phyloP scores from a whole-genome alignment of 2,888 invertebrate species.

The Diplolepis rosae region DNA sequence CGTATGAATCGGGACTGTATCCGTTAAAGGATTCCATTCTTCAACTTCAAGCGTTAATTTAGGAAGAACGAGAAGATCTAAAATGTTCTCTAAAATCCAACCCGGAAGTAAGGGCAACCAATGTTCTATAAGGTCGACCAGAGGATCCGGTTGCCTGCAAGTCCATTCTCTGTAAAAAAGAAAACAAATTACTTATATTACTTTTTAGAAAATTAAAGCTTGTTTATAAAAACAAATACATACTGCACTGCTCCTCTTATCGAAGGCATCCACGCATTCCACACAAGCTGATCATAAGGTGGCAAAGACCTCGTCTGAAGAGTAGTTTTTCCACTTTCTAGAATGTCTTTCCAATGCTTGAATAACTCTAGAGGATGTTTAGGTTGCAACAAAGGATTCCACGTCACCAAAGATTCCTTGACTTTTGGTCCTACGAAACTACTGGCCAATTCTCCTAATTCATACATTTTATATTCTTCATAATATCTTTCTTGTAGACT shows the following conservation, averaged over 20 bases:
- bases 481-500: slow-evolving; percentile 78
- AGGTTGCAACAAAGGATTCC: slow-evolving; percentile 86
- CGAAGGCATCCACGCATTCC: slow-evolving; percentile 94
- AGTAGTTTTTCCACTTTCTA: slow-evolving; percentile 71
- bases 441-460: slow-evolving; percentile 87
- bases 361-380: slow-evolving; percentile 80
- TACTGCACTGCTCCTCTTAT: slow-evolving; percentile 83
- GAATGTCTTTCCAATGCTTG: slow-evolving; percentile 82
- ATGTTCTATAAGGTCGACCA: slow-evolving; percentile 85
- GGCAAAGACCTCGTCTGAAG: slow-evolving; percentile 75
- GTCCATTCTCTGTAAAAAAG: slow-evolving; percentile 82
- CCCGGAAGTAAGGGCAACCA: slow-evolving; percentile 88
- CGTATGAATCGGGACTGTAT: slow-evolving; percentile 94
- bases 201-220: slow-evolving; percentile 35
- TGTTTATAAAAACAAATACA: slow-evolving; percentile 68
- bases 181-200: slow-evolving; percentile 31
- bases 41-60: slow-evolving; percentile 84
- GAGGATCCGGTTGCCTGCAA: slow-evolving; percentile 84
- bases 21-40: slow-evolving; percentile 96
- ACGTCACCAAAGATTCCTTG: slow-evolving; percentile 82
- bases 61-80: slow-evolving; percentile 89
- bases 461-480: slow-evolving; percentile 89
- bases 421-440: slow-evolving; percentile 89
- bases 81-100: slow-evolving; percentile 88
- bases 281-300: slow-evolving; percentile 88